Base-by-base conservation (phyloP, 2,797 vertebrate species). In the Erethizon dorsatum region DNA sequence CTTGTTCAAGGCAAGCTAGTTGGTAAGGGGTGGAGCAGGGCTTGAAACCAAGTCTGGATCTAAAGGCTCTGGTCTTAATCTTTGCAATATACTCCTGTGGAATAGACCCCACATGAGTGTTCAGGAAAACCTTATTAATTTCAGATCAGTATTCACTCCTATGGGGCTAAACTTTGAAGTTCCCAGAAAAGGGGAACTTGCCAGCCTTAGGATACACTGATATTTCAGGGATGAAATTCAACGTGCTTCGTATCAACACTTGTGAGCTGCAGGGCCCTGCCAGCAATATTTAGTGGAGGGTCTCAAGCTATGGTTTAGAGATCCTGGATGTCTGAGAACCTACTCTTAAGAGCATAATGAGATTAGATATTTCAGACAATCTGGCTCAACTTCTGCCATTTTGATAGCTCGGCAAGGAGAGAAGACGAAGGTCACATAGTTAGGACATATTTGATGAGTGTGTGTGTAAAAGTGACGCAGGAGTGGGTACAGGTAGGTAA, bases 401-500 rank as follows among this genome's bases (percentile, higher is more conserved):
- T 78, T 63, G 73, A 85, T 24, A 82, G 61, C 15, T 88, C 71
- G 89, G 65, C 61, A 79, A 75, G 71, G 31, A n/a, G 91, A 86
- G 82, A 85, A 63, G 83, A 57, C 88, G 80, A 87, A 83, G 93
- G 52, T 85, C 93, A 80, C 54, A 65, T 6, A 41, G 26, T 52
- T 28, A 85, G 15, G 77, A 63, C 59, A 61, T 83, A 77, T 67
- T 83, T 65, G 65, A 50, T 83, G 77, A 91, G 54, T 91, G 82
- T 82, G 15, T 73, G 54, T 65, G 52, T 77, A 80, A 94, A 95
- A 71, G n/a, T 37, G 63, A 71, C 79, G 85, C 37, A 61, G 69
- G 31, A 87, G 91, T 87, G 65, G 71, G 50, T 75, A 67, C 45
- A 88, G 83, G 54, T 83, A 77, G 65, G 47, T 75, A 80, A 95